Base-by-base conservation (phyloP, 2,888 invertebrate genomes). In the Nomada fucata region DNA sequence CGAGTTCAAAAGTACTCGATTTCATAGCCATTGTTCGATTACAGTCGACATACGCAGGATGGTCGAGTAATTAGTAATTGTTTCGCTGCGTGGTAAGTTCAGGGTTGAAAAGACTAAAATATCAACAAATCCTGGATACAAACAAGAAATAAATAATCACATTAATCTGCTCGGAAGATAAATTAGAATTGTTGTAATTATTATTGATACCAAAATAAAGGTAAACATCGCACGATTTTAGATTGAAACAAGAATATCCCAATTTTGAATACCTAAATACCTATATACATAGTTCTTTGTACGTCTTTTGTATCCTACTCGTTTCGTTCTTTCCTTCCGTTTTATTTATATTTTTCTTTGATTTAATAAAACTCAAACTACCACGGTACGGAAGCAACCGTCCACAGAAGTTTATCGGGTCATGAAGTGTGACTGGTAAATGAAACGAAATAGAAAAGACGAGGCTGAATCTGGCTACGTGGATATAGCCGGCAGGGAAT, bases 351-450 rank as follows among this genome's bases (percentile, higher is more conserved):
- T 67, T 9, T 36, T 0, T 76, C 50, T n/a, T 18, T 23, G 70
- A 15, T 65, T 55, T 68, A 69, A 74, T 64, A 67, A 74, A 64
- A 69, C 26, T 69, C 42, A 44, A 68, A 65, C 52, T 57, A 53
- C 0, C 53, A 55, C 2, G 29, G 42, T 29, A 20, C 44, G 47
- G 44, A 26, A 47, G 18, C 36, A 10, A 47, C 26, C 18, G 29
- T n/a, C 50, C 52, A 44, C 44, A 42, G 5, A 82, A 82, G 23
- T 82, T 82, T 82, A 82, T 82, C 82, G 82, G 68, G 67, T 71
- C 83, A 53, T 60, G 73, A 78, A 78, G 83, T 74, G 78, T 68
- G 83, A 78, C 83, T 84, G 76, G 76, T 84, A 83, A 84, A 76
- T 84, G 80, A 80, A 83, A 80, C 84, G 84, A 83, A 76, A 69